Percentiles rank a stretch among this genome's conserved stretches.
phyloP scores from a whole-genome alignment of 2,888 invertebrate species.

The Cosmorhoe ocellata region DNA sequence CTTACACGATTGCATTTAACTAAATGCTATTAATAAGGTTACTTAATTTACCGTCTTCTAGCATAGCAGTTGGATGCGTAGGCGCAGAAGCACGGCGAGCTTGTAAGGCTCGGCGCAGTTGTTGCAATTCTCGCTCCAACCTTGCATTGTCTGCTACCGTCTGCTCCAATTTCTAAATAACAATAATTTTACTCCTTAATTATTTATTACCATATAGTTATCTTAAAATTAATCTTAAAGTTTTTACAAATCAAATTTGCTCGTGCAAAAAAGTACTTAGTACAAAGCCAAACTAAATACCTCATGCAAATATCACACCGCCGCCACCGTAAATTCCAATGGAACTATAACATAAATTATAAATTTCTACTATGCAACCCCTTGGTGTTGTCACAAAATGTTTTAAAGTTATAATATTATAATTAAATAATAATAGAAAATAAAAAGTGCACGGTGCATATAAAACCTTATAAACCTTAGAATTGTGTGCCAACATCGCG shows the following conservation, averaged over 20 bases:
- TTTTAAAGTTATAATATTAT: constrained; percentile 9
- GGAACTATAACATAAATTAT: too few relatives aligned
- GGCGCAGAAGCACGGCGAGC: constrained; percentile 83
- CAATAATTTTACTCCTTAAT: too few relatives aligned
- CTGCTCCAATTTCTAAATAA: constrained; percentile 90
- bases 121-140: constrained; percentile 92
- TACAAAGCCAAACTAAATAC: too few relatives aligned
- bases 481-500: constrained; percentile 93
- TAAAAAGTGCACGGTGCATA: constrained; percentile 73
- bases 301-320: too few relatives aligned
- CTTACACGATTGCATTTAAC: too few relatives aligned
- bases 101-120: constrained; percentile 91
- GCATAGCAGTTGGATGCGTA: constrained; percentile 82
- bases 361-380: too few relatives aligned
- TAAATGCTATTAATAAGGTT: too few relatives aligned
- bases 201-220: too few relatives aligned
- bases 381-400: background rate
- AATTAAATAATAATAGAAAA: constrained; percentile 48
- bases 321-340: too few relatives aligned
- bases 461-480: constrained; percentile 90
- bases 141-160: constrained; percentile 95
- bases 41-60: constrained; percentile 83
- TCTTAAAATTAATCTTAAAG: too few relatives aligned
- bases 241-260: too few relatives aligned
- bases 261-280: too few relatives aligned